These are phyloP conservation scores for Eledone cirrhosa DNA, from an alignment of 2,888 invertebrate species.

Conservation along the genomic window DNA sequence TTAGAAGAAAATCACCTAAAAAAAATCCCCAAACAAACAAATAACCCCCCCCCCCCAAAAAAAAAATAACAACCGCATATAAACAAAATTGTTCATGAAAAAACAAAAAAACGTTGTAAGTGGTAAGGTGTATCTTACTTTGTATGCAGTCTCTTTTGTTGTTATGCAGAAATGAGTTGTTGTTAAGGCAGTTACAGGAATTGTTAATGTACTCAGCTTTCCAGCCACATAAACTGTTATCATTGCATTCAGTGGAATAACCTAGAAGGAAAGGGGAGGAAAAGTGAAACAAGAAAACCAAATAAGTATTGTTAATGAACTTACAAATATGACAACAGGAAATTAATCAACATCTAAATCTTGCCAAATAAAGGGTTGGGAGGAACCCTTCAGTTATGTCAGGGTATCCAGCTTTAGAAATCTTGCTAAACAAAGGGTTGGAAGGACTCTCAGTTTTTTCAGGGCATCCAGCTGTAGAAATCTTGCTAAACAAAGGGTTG, in stretches of 20 bases:
- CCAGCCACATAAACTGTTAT: not conserved
- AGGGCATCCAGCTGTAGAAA: not conserved
- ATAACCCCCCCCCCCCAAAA: no score
- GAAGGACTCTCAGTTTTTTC: not conserved
- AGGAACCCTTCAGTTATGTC: not conserved
- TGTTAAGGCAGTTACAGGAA: not conserved
- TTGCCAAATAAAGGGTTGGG: not conserved
- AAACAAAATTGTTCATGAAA: no score
- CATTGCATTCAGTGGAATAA: not conserved
- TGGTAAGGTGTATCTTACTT: not conserved
- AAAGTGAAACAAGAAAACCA: not conserved
- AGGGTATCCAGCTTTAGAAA: not conserved
- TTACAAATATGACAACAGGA: not conserved
- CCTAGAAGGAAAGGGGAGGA: not conserved
- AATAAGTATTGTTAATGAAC: no score
- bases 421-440: not conserved
- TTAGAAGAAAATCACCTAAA: no score
- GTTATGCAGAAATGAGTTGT: not conserved
- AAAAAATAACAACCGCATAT: no score
- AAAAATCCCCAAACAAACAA: no score
- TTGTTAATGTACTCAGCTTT: not conserved
- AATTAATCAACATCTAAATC: not conserved
- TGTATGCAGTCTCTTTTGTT: slow-evolving; percentile 19
- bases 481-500: not conserved
- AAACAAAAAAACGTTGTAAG: no score